phyloP scores from a whole-genome alignment of 2,797 vertebrate genomes.

The Chiloscyllium punctatum region DNA sequence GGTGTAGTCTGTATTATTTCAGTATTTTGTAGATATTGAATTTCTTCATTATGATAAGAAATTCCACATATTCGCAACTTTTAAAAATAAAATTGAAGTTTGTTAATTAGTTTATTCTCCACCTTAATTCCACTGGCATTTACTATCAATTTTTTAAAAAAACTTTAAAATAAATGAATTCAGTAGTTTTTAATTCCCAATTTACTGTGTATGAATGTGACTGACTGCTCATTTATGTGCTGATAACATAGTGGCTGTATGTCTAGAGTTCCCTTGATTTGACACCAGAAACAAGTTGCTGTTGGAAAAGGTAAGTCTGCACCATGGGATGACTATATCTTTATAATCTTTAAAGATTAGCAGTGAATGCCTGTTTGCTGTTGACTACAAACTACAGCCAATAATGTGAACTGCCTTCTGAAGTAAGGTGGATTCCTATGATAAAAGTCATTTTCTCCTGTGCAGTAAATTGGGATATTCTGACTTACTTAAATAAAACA shows the following conservation, averaged over 20 bases:
- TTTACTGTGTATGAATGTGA: background rate
- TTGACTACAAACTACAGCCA: background rate
- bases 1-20: background rate
- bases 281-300: background rate
- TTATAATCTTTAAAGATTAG: background rate
- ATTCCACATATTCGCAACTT: background rate
- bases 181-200: background rate
- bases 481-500: conserved; percentile 24
- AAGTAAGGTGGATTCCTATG: background rate
- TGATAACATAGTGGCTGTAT: background rate
- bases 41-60: background rate
- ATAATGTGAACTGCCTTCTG: too few relatives aligned
- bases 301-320: background rate
- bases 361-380: background rate
- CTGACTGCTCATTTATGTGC: background rate
- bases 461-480: background rate
- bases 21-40: too few relatives aligned
- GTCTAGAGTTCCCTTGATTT: background rate
- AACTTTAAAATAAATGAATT: background rate
- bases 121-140: background rate
- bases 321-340: background rate
- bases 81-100: background rate
- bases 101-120: background rate
- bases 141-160: background rate
- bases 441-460: background rate